A percentile compares a stretch with the other conserved stretches of the same genome.
Evolutionary conservation across 2,797 vertebrate genomes (phyloP).

Genomic region (Neosilurus mollespiculum): DNA sequence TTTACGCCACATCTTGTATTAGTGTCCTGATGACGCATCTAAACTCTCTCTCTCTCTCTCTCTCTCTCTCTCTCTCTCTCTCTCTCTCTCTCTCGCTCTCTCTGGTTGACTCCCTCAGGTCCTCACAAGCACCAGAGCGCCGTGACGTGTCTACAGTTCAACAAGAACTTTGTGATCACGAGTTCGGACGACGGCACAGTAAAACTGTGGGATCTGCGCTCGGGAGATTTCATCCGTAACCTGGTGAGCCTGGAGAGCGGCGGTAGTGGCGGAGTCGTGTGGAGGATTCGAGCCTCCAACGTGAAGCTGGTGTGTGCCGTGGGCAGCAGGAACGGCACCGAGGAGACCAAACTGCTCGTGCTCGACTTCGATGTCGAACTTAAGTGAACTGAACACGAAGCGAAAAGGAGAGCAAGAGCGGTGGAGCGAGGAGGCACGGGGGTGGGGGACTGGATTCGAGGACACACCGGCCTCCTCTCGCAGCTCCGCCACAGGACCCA

Average conservation of each 20-base stretch:
- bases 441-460: conserved; percentile 41
- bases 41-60: not conserved
- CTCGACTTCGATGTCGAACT: conserved; percentile 99
- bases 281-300: conserved; percentile 98
- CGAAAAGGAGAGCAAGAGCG: conserved; percentile 36
- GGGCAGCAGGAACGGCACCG: conserved; percentile 98
- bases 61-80: conserved; percentile 1
- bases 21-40: not conserved
- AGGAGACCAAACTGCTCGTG: conserved; percentile 99
- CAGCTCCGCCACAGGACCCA: conserved; percentile 48
- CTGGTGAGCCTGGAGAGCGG: conserved; percentile 99
- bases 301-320: conserved; percentile 99
- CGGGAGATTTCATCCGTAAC: conserved; percentile 99
- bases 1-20: not conserved
- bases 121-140: conserved; percentile 99
- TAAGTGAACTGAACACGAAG: conserved; percentile 81
- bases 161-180: conserved; percentile 99
- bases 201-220: conserved; percentile 99
- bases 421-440: conserved; percentile 48
- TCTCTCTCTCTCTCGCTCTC: not conserved
- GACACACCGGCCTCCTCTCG: conserved; percentile 29
- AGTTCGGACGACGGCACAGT: conserved; percentile 99
- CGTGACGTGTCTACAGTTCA: conserved; percentile 99
- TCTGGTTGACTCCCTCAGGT: conserved; percentile 70
- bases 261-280: conserved; percentile 96